Conservation (phyloP, 2,888 invertebrate genomes). For the Ptilodon capucinus region DNA sequence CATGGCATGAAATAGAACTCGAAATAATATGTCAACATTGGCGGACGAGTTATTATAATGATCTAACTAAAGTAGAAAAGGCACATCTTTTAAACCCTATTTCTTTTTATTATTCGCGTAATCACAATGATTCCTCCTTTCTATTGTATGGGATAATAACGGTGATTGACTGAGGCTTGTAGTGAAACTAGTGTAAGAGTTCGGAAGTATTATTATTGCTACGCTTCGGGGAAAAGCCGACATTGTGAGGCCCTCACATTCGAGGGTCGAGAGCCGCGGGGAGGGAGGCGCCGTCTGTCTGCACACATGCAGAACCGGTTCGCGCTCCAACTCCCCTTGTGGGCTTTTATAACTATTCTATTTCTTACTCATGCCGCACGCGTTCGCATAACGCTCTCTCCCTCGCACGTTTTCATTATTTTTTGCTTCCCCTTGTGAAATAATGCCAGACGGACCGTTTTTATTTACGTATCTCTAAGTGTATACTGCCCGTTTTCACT, state of each 20-base stretch:
- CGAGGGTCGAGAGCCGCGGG: constrained; percentile 75
- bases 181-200: constrained; percentile 22
- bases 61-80: constrained; percentile 25
- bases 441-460: constrained; percentile 73
- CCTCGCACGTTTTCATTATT: constrained; percentile 76
- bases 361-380: constrained; percentile 69
- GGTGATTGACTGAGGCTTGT: constrained; percentile 15
- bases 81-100: constrained; percentile 9
- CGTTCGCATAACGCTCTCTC: constrained; percentile 67
- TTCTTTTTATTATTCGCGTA: neutral
- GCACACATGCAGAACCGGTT: constrained; percentile 81
- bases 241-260: constrained; percentile 70
- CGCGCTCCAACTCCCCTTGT: constrained; percentile 74
- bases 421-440: constrained; percentile 78
- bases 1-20: constrained; percentile 22
- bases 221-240: constrained; percentile 70
- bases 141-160: constrained; percentile 1
- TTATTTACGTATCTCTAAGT: constrained; percentile 68
- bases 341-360: constrained; percentile 62
- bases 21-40: constrained; percentile 31
- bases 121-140: neutral
- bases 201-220: constrained; percentile 70
- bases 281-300: constrained; percentile 72
- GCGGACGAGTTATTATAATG: constrained; percentile 19
- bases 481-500: too few species aligned